A percentile compares a stretch with the other conserved stretches of the same genome.
These are phyloP conservation scores for Noctuana brunneofusca DNA, from an alignment of 2,888 invertebrate genomes.

Conservation along the genomic window DNA sequence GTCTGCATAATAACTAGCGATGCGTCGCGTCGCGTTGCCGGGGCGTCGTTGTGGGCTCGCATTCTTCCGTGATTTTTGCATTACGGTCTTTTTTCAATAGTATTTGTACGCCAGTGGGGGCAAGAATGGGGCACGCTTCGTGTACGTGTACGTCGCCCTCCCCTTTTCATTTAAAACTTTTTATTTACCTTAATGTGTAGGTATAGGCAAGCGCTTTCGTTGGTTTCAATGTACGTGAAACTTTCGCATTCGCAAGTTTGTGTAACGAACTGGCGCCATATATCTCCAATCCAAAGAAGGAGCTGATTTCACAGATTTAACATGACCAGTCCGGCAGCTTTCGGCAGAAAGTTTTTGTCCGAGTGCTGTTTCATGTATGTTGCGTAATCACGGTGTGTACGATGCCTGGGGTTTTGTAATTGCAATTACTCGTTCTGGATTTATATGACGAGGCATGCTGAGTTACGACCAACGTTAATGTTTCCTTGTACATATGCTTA, in stretches of 20 bases:
- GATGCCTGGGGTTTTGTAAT: constrained; percentile 45
- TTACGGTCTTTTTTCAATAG: constrained; percentile 66
- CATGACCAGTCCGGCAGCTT: constrained; percentile 70
- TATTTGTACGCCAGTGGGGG: constrained; percentile 61
- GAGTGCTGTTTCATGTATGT: constrained; percentile 51
- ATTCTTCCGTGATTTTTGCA: constrained; percentile 61
- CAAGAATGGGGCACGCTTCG: constrained; percentile 69
- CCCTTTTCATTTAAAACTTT: constrained; percentile 51
- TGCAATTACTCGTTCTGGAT: constrained; percentile 47
- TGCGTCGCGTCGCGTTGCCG: constrained; percentile 29
- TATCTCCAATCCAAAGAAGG: constrained; percentile 61
- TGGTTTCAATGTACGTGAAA: constrained; percentile 26
- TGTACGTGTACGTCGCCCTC: constrained; percentile 63
- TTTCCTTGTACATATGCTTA: constrained; percentile 5
- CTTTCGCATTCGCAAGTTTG: constrained; percentile 47
- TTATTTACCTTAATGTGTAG: constrained; percentile 40
- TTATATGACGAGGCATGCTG: constrained; percentile 26
- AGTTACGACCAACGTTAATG: constrained; percentile 7
- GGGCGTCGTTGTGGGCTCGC: constrained; percentile 41
- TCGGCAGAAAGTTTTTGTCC: constrained; percentile 72
- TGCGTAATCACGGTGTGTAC: constrained; percentile 51
- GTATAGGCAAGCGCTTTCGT: constrained; percentile 8
- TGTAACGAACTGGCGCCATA: constrained; percentile 32
- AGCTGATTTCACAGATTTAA: constrained; percentile 69
- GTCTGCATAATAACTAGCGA: constrained; percentile 33